Conservation (phyloP, 2,797 vertebrate genomes). For the Cyclopterus lumpus region DNA sequence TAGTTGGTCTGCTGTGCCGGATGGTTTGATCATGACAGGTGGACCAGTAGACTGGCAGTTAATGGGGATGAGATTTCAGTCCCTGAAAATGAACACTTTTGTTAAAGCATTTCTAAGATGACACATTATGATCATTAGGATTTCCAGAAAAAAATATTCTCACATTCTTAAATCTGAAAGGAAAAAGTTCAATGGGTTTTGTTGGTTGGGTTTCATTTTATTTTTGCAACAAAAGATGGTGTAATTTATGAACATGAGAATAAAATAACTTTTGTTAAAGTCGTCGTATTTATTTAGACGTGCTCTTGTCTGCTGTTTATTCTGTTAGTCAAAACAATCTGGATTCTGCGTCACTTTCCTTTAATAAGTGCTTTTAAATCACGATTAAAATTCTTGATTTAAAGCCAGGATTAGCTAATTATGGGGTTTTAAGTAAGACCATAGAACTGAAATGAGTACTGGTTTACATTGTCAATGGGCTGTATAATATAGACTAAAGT, state of each 20-base stretch:
- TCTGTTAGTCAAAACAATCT: not conserved
- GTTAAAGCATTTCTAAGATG: conserved; percentile 50
- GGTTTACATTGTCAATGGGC: not conserved
- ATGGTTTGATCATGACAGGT: not conserved
- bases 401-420: not conserved
- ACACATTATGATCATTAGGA: not conserved
- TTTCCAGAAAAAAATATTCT: conserved; percentile 29
- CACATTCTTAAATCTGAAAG: conserved; percentile 48
- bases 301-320: not conserved
- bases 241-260: conserved; percentile 83
- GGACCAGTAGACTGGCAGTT: not conserved
- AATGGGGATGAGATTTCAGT: not conserved
- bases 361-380: not conserved
- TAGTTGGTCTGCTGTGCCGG: conserved; percentile 7
- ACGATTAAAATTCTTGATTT: not conserved
- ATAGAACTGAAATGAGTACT: not conserved
- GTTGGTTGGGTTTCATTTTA: conserved; percentile 67
- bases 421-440: not conserved
- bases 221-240: conserved; percentile 68
- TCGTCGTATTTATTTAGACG: not conserved
- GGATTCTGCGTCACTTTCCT: not conserved
- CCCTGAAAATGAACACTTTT: conserved; percentile 34
- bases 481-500: not conserved
- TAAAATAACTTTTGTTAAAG: conserved; percentile 81
- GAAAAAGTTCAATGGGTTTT: conserved; percentile 35